Evolutionary conservation across 2,888 invertebrate species (phyloP).

Genomic region (Eristalis tenax): DNA sequence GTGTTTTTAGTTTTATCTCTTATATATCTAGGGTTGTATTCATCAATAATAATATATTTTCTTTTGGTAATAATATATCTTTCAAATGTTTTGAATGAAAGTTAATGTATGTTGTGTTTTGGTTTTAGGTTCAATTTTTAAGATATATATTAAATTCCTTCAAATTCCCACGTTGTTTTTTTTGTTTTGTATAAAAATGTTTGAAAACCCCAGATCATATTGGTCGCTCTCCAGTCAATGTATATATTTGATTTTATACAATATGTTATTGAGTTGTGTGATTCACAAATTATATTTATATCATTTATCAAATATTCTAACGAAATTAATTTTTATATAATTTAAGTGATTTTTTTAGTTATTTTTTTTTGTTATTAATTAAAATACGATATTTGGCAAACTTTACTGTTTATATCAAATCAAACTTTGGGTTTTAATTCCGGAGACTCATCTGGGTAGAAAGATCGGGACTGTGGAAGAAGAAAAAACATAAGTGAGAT

Average conservation of each 20-base stretch:
- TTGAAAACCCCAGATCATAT: conserved; percentile 81
- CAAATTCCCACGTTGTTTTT: conserved; percentile 62
- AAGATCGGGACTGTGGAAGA: conserved; percentile 38
- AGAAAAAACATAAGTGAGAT: neutral
- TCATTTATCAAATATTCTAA: conserved; percentile 68
- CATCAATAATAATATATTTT: conserved; percentile 62
- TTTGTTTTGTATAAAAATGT: conserved; percentile 74
- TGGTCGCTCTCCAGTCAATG: conserved; percentile 81
- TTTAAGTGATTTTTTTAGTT: conserved; percentile 37
- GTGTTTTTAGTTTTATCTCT: conserved; percentile 64
- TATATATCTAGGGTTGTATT: conserved; percentile 43
- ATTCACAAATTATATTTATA: conserved; percentile 66
- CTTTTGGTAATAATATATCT: conserved; percentile 58
- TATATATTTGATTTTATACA: conserved; percentile 72
- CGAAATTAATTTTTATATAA: conserved; percentile 54
- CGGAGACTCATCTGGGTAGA: conserved; percentile 74
- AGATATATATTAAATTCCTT: conserved; percentile 69
- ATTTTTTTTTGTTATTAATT: conserved; percentile 40
- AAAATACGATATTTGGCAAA: conserved; percentile 71
- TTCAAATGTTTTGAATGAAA: conserved; percentile 63
- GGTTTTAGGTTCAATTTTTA: conserved; percentile 44
- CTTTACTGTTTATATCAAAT: conserved; percentile 68
- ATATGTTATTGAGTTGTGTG: conserved; percentile 65
- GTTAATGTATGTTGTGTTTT: conserved; percentile 54
- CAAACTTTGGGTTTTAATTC: conserved; percentile 72